Evolutionary conservation across 2,888 invertebrate species (phyloP), one percentile per base, ranked within the genome.

Genomic region (Agonopterix subpropinquella): DNA sequence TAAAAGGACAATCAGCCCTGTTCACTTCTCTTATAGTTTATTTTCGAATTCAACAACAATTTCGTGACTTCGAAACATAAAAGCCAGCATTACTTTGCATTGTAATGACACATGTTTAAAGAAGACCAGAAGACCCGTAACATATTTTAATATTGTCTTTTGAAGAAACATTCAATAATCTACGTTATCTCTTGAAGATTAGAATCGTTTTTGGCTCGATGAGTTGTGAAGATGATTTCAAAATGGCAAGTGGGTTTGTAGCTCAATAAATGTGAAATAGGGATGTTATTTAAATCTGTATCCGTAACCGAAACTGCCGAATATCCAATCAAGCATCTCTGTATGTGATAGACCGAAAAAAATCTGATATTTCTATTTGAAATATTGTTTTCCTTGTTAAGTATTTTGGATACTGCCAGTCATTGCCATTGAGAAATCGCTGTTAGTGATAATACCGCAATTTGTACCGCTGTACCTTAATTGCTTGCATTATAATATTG

Each of bases 81-180:
- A 28, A 56, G 55, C 59, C 56, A 55, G 58, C 55, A 59, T 61
- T 28, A 28, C 28, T 28, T 64, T 61, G 62, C 62, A 64, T 60
- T 59, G 64, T 64, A 67, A 67, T 62, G 64, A 64, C 63, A 64
- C 57, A 61, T 64, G 63, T 63, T 62, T 59, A 62, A 62, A 61
- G 51, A 54, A 56, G 56, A 56, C 52, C 56, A 57, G 28, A 28
- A 28, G 28, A 28, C 28, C 28, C 28, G 28, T 57, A 57, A 56
- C 55, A 57, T 58, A 58, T 58, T 61, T 28, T 56, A 52, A 56
- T 54, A 47, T 43, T 47, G 44, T 47, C 37, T 47, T 36, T 36
- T n/a, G 10, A 2, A 11, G 11, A 18, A 11, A 28, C 11, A 44
- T 18, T 35, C 1, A 8, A 50, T 18, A 46, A 41, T 45, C 2